Evolutionary conservation across 2,888 invertebrate genomes (phyloP).

Genomic region (Pilophorus perplexus): DNA sequence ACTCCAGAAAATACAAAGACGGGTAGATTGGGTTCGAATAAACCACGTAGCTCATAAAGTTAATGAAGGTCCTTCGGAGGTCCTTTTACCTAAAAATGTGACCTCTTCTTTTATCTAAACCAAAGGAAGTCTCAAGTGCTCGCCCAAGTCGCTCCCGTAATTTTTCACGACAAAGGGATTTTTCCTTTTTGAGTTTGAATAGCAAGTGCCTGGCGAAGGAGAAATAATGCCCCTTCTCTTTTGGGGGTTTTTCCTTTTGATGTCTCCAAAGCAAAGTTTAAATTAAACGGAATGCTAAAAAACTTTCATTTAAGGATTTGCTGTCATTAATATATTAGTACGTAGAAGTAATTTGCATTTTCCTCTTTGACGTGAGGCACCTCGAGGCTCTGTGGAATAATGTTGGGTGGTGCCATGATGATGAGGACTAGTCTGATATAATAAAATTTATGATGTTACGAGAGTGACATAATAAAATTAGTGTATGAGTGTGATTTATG

Average conservation of each 20-base stretch:
- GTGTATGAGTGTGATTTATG: no score
- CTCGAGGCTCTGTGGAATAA: no score
- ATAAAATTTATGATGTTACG: no score
- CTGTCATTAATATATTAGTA: conserved; percentile 20
- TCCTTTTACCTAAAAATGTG: conserved; percentile 31
- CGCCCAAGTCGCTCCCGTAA: conserved; percentile 19
- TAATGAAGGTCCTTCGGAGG: conserved; percentile 24
- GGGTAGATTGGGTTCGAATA: conserved; percentile 29
- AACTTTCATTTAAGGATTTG: conserved; percentile 9
- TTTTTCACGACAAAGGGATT: conserved; percentile 28
- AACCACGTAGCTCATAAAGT: conserved; percentile 27
- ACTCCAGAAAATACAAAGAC: conserved; percentile 7
- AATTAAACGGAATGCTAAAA: conserved; percentile 32
- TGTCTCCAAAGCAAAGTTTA: conserved; percentile 16
- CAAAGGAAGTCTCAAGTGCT: conserved; percentile 7
- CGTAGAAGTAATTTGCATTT: no score
- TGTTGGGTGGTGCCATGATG: no score
- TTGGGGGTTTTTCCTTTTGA: conserved; percentile 23
- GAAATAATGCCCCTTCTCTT: conserved; percentile 15
- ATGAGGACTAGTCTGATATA: no score
- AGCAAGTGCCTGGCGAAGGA: conserved; percentile 20
- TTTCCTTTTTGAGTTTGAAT: conserved; percentile 33
- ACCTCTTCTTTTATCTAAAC: conserved; percentile 7
- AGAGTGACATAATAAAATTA: no score
- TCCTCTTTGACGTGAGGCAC: no score